These are phyloP conservation scores for Cerastoderma edule DNA, from an alignment of 2,888 invertebrate genomes.

Conservation along the genomic window DNA sequence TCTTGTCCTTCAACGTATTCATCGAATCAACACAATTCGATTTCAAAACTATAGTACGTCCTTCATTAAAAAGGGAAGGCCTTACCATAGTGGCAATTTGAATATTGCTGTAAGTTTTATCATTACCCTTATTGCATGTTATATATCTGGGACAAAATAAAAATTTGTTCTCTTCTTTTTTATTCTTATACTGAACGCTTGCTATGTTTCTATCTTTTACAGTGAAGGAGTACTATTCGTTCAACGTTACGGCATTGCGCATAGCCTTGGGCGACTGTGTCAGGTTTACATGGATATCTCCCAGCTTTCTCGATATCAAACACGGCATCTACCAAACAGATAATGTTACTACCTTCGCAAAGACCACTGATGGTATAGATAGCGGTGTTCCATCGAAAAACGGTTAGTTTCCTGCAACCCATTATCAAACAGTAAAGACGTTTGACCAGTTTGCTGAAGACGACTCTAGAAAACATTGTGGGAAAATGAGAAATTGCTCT, in stretches of 20 bases:
- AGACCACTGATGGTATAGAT: slow-evolving; percentile 19
- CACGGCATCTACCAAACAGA: slow-evolving; percentile 59
- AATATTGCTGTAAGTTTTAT: no score
- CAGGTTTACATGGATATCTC: slow-evolving; percentile 58
- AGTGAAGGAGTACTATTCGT: slow-evolving; percentile 61
- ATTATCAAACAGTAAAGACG: not conserved
- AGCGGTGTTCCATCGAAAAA: slow-evolving; percentile 26
- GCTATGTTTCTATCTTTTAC: not conserved
- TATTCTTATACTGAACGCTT: no score
- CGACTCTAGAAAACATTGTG: no score
- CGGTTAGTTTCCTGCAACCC: slow-evolving; percentile 26
- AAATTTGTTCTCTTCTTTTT: no score
- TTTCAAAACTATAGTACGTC: no score
- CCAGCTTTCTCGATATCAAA: slow-evolving; percentile 53
- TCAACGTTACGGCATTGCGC: slow-evolving; percentile 43
- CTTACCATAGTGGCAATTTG: no score
- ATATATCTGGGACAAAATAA: no score
- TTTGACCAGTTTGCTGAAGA: not conserved
- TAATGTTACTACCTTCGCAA: slow-evolving; percentile 13
- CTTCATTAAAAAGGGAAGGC: no score
- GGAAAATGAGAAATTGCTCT: not conserved
- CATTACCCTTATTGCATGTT: no score
- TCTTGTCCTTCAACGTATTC: no score
- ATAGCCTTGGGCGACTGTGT: slow-evolving; percentile 63
- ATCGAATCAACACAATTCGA: no score